Evolutionary conservation across 2,797 vertebrate species (phyloP).

Genomic region (Malurus splendens): DNA sequence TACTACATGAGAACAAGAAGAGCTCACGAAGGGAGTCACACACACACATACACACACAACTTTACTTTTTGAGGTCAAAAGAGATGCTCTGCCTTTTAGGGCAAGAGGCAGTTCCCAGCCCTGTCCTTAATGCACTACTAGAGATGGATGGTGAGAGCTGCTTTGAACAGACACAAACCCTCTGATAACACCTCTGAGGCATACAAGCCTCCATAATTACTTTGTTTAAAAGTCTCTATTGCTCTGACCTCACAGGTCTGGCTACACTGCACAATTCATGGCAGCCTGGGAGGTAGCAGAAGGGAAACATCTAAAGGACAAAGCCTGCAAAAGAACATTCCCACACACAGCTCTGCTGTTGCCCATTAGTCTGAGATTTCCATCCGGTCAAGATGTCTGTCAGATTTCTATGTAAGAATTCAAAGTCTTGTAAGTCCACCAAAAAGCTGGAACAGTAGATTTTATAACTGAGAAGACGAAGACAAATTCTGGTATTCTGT

Average conservation of each 20-base stretch:
- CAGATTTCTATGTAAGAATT: neutral
- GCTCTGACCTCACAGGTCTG: neutral
- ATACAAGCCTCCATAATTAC: neutral
- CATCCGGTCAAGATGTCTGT: neutral
- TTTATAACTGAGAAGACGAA: neutral
- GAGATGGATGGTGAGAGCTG: neutral
- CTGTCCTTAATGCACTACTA: neutral
- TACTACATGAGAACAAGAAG: fast-evolving
- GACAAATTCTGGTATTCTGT: neutral
- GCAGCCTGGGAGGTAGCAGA: fast-evolving
- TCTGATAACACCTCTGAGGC: neutral
- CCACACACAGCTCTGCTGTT: neutral
- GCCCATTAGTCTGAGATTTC: neutral
- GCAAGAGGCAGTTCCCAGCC: neutral
- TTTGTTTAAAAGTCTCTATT: neutral
- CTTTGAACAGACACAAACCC: neutral
- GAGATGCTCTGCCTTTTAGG: neutral
- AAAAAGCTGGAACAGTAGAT: neutral
- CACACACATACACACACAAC: neutral
- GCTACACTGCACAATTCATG: neutral
- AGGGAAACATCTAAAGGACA: neutral
- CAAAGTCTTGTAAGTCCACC: neutral
- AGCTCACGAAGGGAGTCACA: neutral
- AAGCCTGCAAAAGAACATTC: neutral
- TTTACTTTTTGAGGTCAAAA: neutral